Evolutionary conservation across 2,888 invertebrate genomes (phyloP).

Genomic region (Plagodis pulveraria): DNA sequence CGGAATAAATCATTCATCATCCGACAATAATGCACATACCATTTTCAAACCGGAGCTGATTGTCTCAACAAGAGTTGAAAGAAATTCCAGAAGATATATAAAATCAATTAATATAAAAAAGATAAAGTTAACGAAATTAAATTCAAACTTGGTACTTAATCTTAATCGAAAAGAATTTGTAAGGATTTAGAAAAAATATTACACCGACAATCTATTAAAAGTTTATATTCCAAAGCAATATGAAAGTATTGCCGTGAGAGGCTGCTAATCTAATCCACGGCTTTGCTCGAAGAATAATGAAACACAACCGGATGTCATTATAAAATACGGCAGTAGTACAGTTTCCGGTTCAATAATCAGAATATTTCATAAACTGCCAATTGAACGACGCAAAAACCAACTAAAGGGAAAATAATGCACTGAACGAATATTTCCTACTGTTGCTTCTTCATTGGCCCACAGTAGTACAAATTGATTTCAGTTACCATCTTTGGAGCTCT

Average conservation of each 20-base stretch:
- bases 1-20: too few species aligned
- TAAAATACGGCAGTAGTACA: conserved; percentile 1
- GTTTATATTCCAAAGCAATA: conserved; percentile 38
- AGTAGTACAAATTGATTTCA: too few species aligned
- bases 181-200: conserved; percentile 31
- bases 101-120: neutral
- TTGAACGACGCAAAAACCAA: too few species aligned
- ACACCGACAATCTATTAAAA: conserved; percentile 39
- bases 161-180: conserved; percentile 14
- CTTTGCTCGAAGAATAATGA: conserved; percentile 63
- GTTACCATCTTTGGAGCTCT: too few species aligned
- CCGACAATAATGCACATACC: too few species aligned
- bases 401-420: too few species aligned
- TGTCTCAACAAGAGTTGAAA: too few species aligned
- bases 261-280: conserved; percentile 63
- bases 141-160: conserved; percentile 2
- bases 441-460: too few species aligned
- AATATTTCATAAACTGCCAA: neutral
- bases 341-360: neutral
- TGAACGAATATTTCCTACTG: too few species aligned
- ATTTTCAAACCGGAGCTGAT: too few species aligned
- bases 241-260: conserved; percentile 47
- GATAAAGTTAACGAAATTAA: neutral
- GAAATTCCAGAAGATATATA: too few species aligned
- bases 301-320: conserved; percentile 40